phyloP scores from a whole-genome alignment of 2,888 invertebrate species.

The Orthosia cruda region DNA sequence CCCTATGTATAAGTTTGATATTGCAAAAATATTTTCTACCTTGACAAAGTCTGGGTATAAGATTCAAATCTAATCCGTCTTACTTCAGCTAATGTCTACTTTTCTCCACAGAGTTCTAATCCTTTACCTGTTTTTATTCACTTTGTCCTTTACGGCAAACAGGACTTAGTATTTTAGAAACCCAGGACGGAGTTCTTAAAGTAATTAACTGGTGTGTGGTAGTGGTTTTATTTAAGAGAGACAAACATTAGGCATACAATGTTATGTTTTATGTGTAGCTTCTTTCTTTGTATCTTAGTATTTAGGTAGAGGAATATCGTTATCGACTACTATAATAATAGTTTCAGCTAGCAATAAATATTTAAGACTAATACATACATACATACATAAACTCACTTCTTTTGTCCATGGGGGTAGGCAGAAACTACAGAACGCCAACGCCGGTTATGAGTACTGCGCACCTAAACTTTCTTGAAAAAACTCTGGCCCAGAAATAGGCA shows the following conservation, averaged over 20 bases:
- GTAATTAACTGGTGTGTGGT: slow-evolving; percentile 41
- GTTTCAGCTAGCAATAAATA: too few relatives aligned
- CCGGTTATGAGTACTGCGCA: too few relatives aligned
- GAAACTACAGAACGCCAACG: too few relatives aligned
- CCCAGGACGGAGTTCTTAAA: slow-evolving; percentile 31
- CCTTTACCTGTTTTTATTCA: slow-evolving; percentile 42
- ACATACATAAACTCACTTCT: too few relatives aligned
- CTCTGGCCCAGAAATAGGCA: too few relatives aligned
- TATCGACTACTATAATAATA: too few relatives aligned
- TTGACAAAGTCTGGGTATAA: background rate
- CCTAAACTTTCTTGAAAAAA: too few relatives aligned
- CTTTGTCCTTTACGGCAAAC: slow-evolving; percentile 14
- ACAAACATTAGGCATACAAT: background rate
- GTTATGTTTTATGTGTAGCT: too few relatives aligned
- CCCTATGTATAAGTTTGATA: background rate
- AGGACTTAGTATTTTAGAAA: slow-evolving; percentile 41
- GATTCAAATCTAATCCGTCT: slow-evolving; percentile 9
- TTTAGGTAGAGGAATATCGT: too few relatives aligned
- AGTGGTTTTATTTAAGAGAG: background rate
- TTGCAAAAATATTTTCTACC: background rate
- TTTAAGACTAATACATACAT: too few relatives aligned
- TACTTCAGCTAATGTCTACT: background rate
- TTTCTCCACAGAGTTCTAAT: slow-evolving; percentile 35
- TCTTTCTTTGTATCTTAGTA: too few relatives aligned
- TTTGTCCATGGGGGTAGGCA: too few relatives aligned